A percentile compares a stretch with the other conserved stretches of the same genome.
These are phyloP conservation scores for Glaucopsyche alexis DNA, from an alignment of 2,888 invertebrate genomes.

Conservation along the genomic window DNA sequence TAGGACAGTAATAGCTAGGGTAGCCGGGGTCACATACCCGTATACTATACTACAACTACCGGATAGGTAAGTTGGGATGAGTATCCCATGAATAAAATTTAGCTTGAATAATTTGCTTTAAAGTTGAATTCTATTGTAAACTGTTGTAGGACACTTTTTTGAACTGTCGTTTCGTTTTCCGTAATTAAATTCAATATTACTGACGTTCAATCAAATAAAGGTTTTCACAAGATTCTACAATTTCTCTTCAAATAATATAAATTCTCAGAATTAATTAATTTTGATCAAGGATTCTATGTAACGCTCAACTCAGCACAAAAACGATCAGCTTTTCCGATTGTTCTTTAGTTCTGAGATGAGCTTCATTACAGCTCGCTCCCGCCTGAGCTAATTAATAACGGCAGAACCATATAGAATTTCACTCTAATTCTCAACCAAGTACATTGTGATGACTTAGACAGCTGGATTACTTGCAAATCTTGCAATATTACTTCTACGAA, in stretches of 20 bases:
- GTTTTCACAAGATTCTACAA: background rate
- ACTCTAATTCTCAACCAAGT: conserved; percentile 14
- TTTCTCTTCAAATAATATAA: background rate
- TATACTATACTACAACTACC: no score
- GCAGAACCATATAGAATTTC: conserved; percentile 22
- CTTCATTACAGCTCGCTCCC: conserved; percentile 23
- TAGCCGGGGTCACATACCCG: no score
- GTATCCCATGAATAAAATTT: no score
- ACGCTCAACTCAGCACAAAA: conserved; percentile 25
- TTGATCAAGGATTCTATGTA: conserved; percentile 9
- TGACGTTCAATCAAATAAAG: background rate
- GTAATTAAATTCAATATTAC: background rate
- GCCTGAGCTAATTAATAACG: conserved; percentile 24
- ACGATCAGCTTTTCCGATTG: conserved; percentile 28
- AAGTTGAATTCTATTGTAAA: no score
- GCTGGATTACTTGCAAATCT: background rate
- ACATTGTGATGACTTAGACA: conserved; percentile 16
- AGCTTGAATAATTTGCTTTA: no score
- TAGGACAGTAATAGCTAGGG: no score
- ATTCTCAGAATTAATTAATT: conserved; percentile 16
- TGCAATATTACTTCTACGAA: background rate
- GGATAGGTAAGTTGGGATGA: no score
- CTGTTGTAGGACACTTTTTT: background rate
- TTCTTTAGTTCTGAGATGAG: conserved; percentile 26
- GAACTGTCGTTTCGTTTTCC: background rate